A percentile compares a stretch with the other conserved stretches of the same genome.
Conservation (phyloP, 2,888 invertebrate genomes). For the Tinea pellionella region DNA sequence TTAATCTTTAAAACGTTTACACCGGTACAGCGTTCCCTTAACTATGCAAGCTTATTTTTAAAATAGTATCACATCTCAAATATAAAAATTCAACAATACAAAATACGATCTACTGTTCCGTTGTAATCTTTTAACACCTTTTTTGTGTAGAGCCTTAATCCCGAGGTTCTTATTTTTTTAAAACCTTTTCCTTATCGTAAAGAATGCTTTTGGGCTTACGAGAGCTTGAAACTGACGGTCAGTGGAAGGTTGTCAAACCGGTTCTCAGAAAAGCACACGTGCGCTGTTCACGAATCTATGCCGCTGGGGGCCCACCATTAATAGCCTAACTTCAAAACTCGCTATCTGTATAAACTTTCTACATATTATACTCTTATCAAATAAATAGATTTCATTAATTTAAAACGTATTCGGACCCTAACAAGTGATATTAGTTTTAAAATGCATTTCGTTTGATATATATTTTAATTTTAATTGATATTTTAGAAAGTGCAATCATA, state of each 20-base stretch:
- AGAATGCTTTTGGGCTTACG: constrained; percentile 1
- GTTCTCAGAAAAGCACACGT: constrained; percentile 14
- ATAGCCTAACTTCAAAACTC: not conserved
- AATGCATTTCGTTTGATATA: too few relatives aligned
- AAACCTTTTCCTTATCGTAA: constrained; percentile 7
- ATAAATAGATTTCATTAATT: constrained; percentile 6
- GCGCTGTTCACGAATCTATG: constrained; percentile 11
- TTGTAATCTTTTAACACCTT: constrained; percentile 9
- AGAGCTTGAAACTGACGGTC: constrained; percentile 1
- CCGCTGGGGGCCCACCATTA: not conserved
- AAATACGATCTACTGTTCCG: not conserved
- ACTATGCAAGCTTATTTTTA: not conserved
- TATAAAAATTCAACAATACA: not conserved
- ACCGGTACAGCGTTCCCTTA: not conserved
- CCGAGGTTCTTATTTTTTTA: not conserved
- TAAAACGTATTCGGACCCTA: not conserved
- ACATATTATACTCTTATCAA: not conserved
- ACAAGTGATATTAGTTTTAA: too few relatives aligned
- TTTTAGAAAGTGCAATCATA: not conserved
- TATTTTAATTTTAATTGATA: not conserved
- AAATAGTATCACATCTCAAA: not conserved
- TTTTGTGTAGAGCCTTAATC: constrained; percentile 1
- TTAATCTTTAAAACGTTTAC: not conserved
- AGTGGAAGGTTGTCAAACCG: constrained; percentile 7
- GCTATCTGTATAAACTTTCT: not conserved